Evolutionary conservation across 2,113 vertebrate genomes (phyloP), one percentile per base, ranked within the genome.

Genomic region (Platycercus adscitus): DNA sequence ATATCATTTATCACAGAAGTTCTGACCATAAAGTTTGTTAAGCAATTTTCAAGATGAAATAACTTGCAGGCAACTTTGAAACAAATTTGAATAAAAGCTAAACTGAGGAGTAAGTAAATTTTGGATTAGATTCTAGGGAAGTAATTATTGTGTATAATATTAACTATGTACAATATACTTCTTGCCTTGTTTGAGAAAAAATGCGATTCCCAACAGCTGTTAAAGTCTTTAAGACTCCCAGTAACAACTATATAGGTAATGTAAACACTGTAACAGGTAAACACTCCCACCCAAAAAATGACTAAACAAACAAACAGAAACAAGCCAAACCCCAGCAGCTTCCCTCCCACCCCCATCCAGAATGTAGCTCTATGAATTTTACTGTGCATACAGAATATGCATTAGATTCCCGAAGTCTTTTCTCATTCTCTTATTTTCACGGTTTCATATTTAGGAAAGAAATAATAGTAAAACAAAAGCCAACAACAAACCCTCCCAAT

Each of bases 291-390:
- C 58, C 58, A 10, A n/a, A n/a, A 64, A 79, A 23, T 11, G 8
- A 1, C 4, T 21, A 60, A 70, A 17, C 1, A 33, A 37, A 1
- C 9, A 37, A 44, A 10, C 10, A 17, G 28, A 33, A 24, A 3
- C 8, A 15, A 65, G 52, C 1, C 19, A 58, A 44, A 63, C 8
- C 5, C 4, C 19, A 61, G 2, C 2, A 49, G 18, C 35, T 52
- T 53, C 3, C 21, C 7, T 63, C 7, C 4, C 3, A 7, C 2
- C 6, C 9, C 9, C 13, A 26, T 12, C 4, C 12, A 13, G 17
- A 53, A 63, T 44, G 6, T 33, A 66, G 26, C 1, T 28, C 4
- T 35, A 21, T 28, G 20, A 39, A 75, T 72, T 68, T 44, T 53
- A 53, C 7, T 43, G 33, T 23, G 25, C 20, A 14, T 26, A n/a